Base-by-base conservation (phyloP, 2,888 invertebrate genomes). In the Hirtodrosophila cameraria region DNA sequence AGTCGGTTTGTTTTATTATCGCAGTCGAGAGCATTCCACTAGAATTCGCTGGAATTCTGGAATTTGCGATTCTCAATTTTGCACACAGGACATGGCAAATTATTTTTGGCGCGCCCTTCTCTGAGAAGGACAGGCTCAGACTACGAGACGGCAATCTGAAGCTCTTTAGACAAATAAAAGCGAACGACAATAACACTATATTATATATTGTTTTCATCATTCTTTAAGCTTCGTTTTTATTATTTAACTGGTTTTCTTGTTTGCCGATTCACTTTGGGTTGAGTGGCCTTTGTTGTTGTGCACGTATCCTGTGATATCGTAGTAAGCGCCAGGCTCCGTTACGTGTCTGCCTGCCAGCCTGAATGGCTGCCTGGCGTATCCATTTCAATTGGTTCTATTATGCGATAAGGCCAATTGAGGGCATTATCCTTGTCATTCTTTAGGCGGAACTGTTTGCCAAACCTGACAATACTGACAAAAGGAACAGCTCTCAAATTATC, bases 11-110 rank as follows among this genome's bases (percentile, higher is more conserved):
- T n/a, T n/a, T n/a, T n/a, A n/a, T n/a, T n/a, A n/a, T n/a, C n/a
- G n/a, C n/a, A n/a, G n/a, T n/a, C n/a, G n/a, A n/a, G n/a, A n/a
- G n/a, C n/a, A n/a, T n/a, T n/a, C n/a, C n/a, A n/a, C n/a, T n/a
- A n/a, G n/a, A n/a, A n/a, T n/a, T n/a, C n/a, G n/a, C n/a, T n/a
- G n/a, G n/a, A n/a, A n/a, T n/a, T n/a, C n/a, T n/a, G n/a, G n/a
- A n/a, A n/a, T n/a, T 18, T 25, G 43, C 13, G 7, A 28, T 63
- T 45, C 35, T 41, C 11, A 25, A 25, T 45, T 46, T 39, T 9
- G 67, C 48, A 43, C 45, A 48, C 80, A 84, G 84, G 85, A 81
- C 82, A 75, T 78, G 82, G 81, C 78, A 77, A 81, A 80, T 84
- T 80, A 72, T 75, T 35, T 55, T 55, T 33, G 68, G 48, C 48